Evolutionary conservation across 2,888 invertebrate genomes (phyloP).

Genomic region (Cheilosia grossa): DNA sequence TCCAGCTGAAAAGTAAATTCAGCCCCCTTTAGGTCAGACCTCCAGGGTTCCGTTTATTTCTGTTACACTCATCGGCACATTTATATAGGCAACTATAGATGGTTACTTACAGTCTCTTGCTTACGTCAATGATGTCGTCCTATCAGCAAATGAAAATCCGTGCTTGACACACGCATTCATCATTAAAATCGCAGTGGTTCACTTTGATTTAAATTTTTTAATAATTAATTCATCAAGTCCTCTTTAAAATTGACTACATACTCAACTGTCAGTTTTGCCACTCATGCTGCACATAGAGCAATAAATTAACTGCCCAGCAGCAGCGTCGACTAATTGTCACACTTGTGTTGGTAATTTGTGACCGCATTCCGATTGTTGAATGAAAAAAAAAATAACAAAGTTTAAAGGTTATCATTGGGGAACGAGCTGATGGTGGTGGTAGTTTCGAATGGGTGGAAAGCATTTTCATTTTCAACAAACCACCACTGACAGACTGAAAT

Average conservation of each 20-base stretch:
- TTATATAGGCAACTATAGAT: too few relatives aligned
- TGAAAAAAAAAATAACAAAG: conserved; percentile 40
- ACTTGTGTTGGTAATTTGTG: conserved; percentile 46
- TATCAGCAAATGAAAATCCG: conserved; percentile 37
- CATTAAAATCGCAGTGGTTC: conserved; percentile 28
- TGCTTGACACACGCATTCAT: conserved; percentile 14
- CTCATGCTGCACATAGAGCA: not conserved
- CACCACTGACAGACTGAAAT: conserved; percentile 1
- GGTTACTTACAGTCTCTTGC: conserved; percentile 23
- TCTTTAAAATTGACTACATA: conserved; percentile 19
- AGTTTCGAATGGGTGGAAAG: not conserved
- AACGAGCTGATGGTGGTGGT: not conserved
- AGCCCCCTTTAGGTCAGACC: conserved; percentile 21
- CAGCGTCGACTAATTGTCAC: conserved; percentile 21
- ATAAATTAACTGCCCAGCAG: not conserved
- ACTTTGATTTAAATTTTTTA: conserved; percentile 51
- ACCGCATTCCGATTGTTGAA: conserved; percentile 69
- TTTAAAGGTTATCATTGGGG: conserved; percentile 66
- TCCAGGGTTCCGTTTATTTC: not conserved
- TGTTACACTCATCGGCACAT: not conserved
- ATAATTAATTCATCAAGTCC: conserved; percentile 67
- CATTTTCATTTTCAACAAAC: conserved; percentile 25
- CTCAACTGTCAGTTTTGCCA: conserved; percentile 33
- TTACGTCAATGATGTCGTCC: conserved; percentile 53
- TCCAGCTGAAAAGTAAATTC: not conserved